Evolutionary conservation across 1,140 invertebrate species (phyloP), one percentile per base, ranked within the genome.

Genomic region (Lordiphosa collinella): DNA sequence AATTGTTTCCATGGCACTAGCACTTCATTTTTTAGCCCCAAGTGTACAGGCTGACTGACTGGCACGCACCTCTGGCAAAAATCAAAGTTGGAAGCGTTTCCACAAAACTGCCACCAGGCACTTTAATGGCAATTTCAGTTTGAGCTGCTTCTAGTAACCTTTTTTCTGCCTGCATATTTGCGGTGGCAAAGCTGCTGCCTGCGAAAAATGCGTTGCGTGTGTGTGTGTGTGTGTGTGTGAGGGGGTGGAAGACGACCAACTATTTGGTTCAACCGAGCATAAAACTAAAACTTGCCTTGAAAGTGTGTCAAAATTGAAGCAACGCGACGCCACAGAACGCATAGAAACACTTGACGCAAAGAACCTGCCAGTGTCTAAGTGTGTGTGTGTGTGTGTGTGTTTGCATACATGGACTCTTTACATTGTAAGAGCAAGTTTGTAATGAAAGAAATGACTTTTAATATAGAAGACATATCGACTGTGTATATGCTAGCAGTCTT

Each of bases 231-330:
- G 68, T 37, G 43, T 8, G 25, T 8, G 25, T 29, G 25, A 8
- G 25, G 25, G 25, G 25, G 25, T 29, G 25, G 25, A 29, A 29
- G 25, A 29, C 25, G 25, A 78, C n/a, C n/a, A n/a, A 78, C 67
- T 78, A 72, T 72, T 75, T 63, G 69, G 53, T 44, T 78, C 66
- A 71, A 59, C 57, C 53, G 73, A 78, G 57, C 67, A 78, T 76
- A 67, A 76, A 76, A 76, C 73, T 71, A 69, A 78, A 71, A 62
- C 66, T 78, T 56, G 72, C 72, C 73, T 58, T 51, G 57, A 78
- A 75, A 76, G 61, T 76, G 72, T 76, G 72, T 76, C 73, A 76
- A 61, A 76, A 76, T 78, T 71, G 66, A 68, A 46, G 69, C 25
- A 7, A 29, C 25, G 25, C 25, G 7, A 64, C 58, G 50, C 55